Evolutionary conservation across 1,140 invertebrate genomes (phyloP), one percentile per base, ranked within the genome.

Genomic region (Zaprionus ghesquierei): DNA sequence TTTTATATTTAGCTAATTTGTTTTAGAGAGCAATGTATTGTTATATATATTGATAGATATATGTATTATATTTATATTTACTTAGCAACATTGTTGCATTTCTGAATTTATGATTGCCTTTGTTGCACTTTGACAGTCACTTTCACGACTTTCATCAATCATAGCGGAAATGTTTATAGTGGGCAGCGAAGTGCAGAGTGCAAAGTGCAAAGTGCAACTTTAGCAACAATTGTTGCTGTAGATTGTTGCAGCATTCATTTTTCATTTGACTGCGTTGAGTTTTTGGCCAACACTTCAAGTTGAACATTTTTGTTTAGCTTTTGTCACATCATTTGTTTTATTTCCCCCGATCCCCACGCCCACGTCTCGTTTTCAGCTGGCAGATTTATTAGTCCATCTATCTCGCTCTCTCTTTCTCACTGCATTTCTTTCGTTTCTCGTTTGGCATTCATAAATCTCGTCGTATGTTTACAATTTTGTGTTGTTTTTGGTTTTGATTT

Each of bases 271-370:
- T 59, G 44, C 33, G 12, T 53, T 46, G 35, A 20, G 23, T 33
- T 63, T 22, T 49, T 49, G 62, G 18, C 10, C 10, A n/a, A 58
- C 44, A 68, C 56, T 15, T 61, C 18, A 69, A 62, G 20, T 60
- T 49, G 74, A 61, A 62, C 62, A 81, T 75, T 50, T 79, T 60
- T 76, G 76, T 79, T 86, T 82, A 82, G 69, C 62, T 74, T 72
- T 79, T 59, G 73, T 65, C 84, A 69, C 64, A 89, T 89, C 73
- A 87, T 87, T 79, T 77, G 51, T 70, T 69, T 69, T 58, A 46
- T 60, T 66, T 76, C 29, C 41, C 15, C 63, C 12, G n/a, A n/a
- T 29, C 41, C 27, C 5, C 6, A 3, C 58, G n/a, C n/a, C n/a
- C n/a, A n/a, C n/a, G n/a, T n/a, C n/a, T n/a, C n/a, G 2, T 15